Percentiles rank a stretch among this genome's conserved stretches.
These are phyloP conservation scores for Nothura maculosa DNA, from an alignment of 2,797 vertebrate genomes.

Conservation along the genomic window DNA sequence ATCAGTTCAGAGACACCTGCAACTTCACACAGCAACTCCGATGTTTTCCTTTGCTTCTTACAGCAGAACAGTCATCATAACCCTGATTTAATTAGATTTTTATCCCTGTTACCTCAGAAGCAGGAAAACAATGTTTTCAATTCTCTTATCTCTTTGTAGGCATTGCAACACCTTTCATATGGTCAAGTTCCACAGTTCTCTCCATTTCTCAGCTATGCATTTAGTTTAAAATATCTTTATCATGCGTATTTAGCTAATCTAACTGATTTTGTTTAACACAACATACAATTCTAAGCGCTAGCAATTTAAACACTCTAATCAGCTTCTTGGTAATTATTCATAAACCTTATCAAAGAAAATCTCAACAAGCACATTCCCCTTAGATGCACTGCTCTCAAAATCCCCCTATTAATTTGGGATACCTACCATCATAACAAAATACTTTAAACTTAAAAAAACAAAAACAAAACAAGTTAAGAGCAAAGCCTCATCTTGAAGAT, in stretches of 20 bases:
- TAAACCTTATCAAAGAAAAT: neutral
- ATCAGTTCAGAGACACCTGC: neutral
- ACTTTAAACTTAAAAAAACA: neutral
- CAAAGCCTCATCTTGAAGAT: neutral
- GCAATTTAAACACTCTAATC: neutral
- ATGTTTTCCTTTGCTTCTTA: neutral
- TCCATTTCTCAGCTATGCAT: neutral
- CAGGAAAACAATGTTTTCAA: neutral
- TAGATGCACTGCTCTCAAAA: neutral
- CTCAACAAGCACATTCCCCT: accelerated
- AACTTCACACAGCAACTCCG: neutral
- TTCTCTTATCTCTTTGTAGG: neutral
- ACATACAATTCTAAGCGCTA: neutral
- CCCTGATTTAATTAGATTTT: neutral
- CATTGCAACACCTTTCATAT: neutral
- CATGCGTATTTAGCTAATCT: neutral
- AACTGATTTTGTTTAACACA: neutral
- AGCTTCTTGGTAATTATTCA: neutral
- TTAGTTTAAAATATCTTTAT: neutral
- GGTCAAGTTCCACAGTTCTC: neutral
- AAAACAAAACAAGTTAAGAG: neutral
- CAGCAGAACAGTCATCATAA: neutral
- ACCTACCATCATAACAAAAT: neutral
- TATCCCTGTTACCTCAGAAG: neutral
- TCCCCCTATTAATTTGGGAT: neutral